Base-by-base conservation (phyloP, 2,113 vertebrate species). In the Cyprichromis sp. region DNA sequence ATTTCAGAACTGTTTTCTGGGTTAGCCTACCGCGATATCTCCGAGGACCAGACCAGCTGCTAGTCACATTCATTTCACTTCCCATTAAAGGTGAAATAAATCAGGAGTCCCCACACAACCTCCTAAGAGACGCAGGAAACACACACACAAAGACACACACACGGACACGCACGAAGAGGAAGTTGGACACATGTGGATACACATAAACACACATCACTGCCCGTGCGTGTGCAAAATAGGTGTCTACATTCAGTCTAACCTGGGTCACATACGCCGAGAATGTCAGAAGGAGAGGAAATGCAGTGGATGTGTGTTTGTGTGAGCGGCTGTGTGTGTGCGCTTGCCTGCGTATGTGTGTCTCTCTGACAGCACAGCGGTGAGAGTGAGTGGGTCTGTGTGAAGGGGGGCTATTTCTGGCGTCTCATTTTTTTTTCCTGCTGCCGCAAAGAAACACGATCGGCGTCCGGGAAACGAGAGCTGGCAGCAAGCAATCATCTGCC, bases 11-110 rank as follows among this genome's bases (percentile, higher is more conserved):
- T 91, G 90, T 94, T 94, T 95, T 95, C 92, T 93, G 93, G 94
- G 92, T 96, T 95, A 94, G 93, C 89, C 89, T 86, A 88, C 86
- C 54, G 88, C 93, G 91, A 90, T 94, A 95, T 95, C 94, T 95
- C 93, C 26, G 78, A 94, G 94, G 95, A 92, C 88, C 94, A 94
- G 91, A 93, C 94, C 95, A 96, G 96, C 95, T 95, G 95, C 95
- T 96, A 94, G 94, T 94, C 93, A 94, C 94, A 95, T 96, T 95
- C 92, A 95, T 95, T 96, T 96, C 96, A 95, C 95, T 96, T 96
- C 95, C 94, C 94, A 96, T 96, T 96, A 95, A 94, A 95, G 94
- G 94, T 92, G 94, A 96, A 95, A 96, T 96, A 96, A 96, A 96
- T 96, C 96, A 96, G 93, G 87, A 92, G 92, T 95, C 93, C 93